A percentile compares a stretch with the other conserved stretches of the same genome.
phyloP scores from a whole-genome alignment of 2,113 vertebrate genomes.

The Cathartes aura region DNA sequence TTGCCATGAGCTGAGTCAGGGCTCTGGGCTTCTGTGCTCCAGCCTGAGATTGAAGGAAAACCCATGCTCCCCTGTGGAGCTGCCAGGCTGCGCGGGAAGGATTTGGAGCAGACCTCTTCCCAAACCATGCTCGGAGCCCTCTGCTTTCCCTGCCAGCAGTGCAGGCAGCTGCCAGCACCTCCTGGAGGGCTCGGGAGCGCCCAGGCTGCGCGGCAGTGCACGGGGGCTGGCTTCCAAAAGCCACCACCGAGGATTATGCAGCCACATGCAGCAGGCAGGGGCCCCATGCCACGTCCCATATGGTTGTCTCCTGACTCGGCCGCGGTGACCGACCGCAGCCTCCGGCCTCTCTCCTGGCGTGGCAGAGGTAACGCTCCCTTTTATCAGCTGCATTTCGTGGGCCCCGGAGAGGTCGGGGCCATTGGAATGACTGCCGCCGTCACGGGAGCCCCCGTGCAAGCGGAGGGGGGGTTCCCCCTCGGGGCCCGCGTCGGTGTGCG shows the following conservation, averaged over 20 bases:
- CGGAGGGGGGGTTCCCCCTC: neutral
- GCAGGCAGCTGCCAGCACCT: neutral
- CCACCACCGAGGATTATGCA: neutral
- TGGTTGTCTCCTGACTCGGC: neutral
- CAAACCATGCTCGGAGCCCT: no score
- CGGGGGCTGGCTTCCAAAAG: no score
- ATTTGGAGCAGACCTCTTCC: no score
- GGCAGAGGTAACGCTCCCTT: neutral
- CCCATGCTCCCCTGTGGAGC: neutral
- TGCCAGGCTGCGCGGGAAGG: neutral
- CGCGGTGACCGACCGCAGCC: accelerated
- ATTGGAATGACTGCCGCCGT: accelerated
- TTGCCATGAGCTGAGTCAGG: neutral
- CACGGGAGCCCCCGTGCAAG: accelerated
- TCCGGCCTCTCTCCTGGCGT: accelerated
- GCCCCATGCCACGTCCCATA: neutral
- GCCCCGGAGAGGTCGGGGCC: accelerated
- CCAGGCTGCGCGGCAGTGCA: accelerated
- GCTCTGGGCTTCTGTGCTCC: neutral
- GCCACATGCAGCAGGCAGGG: neutral
- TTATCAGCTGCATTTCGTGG: accelerated
- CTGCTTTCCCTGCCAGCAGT: neutral
- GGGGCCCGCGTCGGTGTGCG: accelerated
- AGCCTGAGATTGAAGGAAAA: neutral
- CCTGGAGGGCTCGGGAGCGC: accelerated